Evolutionary conservation across 2,888 invertebrate genomes (phyloP).

Genomic region (Pandemis cinnamomeana): DNA sequence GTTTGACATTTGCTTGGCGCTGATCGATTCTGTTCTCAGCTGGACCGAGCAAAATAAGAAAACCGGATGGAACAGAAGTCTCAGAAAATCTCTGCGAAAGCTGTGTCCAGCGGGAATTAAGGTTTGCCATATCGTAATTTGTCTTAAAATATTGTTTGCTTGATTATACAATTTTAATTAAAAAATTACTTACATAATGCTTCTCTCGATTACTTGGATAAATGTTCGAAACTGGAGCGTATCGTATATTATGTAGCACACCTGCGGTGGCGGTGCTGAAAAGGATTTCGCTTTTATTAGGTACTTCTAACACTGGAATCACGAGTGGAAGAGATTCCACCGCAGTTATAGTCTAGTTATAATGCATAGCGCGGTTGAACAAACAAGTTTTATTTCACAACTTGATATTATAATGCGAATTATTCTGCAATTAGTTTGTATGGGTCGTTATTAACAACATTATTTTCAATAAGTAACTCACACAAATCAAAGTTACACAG

Average conservation of each 20-base stretch:
- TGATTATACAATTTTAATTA: constrained; percentile 47
- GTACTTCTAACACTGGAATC: not conserved
- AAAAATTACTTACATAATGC: not conserved
- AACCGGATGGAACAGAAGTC: constrained; percentile 55
- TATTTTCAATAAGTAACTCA: not conserved
- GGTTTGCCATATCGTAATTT: constrained; percentile 70
- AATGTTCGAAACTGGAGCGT: not conserved
- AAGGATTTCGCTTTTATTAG: not conserved
- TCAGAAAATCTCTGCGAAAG: constrained; percentile 61
- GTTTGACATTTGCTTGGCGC: constrained; percentile 70
- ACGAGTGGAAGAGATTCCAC: not conserved
- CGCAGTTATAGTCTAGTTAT: not conserved
- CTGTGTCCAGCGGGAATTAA: constrained; percentile 66
- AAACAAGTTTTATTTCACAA: constrained; percentile 31
- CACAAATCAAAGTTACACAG: constrained; percentile 4
- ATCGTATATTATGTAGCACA: not conserved
- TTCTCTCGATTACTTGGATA: not conserved
- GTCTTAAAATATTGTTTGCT: constrained; percentile 57
- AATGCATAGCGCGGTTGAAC: constrained; percentile 45
- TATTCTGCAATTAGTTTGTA: constrained; percentile 34
- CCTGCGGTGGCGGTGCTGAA: not conserved
- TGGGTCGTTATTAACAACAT: not conserved
- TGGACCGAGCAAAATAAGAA: constrained; percentile 68
- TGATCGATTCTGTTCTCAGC: constrained; percentile 78
- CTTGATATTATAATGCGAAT: constrained; percentile 43